phyloP scores from a whole-genome alignment of 2,888 invertebrate genomes.

The Rhamnusium bicolor region DNA sequence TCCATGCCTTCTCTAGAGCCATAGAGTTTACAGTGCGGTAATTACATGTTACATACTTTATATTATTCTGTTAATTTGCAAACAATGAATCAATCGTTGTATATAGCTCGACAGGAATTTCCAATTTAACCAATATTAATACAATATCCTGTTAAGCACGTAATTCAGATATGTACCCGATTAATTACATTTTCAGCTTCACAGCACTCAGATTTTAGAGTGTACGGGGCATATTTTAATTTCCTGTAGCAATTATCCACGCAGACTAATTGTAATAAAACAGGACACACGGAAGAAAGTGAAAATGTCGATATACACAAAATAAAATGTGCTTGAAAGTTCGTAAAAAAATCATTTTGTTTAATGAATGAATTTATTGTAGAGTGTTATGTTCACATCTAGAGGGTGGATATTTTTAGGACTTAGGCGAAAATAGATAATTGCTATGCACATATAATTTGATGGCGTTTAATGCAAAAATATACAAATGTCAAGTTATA shows the following conservation, averaged over 20 bases:
- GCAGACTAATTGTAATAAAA: background rate
- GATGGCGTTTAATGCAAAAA: too few relatives aligned
- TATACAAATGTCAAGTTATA: too few relatives aligned
- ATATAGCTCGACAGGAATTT: conserved; percentile 47
- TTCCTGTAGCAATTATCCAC: background rate
- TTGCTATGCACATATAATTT: too few relatives aligned
- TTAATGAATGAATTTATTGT: too few relatives aligned
- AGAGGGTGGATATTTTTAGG: too few relatives aligned
- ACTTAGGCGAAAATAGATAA: too few relatives aligned
- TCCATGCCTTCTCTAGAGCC: conserved; percentile 9
- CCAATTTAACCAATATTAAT: conserved; percentile 50
- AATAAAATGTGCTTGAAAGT: too few relatives aligned
- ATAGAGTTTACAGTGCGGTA: conserved; percentile 27
- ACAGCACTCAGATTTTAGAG: background rate
- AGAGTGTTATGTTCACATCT: too few relatives aligned
- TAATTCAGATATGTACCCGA: conserved; percentile 38
- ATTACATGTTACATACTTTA: conserved; percentile 50
- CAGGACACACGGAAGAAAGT: background rate
- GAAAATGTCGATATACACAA: background rate
- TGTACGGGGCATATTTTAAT: conserved; percentile 1
- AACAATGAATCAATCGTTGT: conserved; percentile 43
- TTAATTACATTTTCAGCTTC: conserved; percentile 42
- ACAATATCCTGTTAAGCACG: conserved; percentile 42
- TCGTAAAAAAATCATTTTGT: too few relatives aligned
- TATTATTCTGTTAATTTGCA: conserved; percentile 50